Base-by-base conservation (phyloP, 2,888 invertebrate genomes). In the Hyppa rectilinea region DNA sequence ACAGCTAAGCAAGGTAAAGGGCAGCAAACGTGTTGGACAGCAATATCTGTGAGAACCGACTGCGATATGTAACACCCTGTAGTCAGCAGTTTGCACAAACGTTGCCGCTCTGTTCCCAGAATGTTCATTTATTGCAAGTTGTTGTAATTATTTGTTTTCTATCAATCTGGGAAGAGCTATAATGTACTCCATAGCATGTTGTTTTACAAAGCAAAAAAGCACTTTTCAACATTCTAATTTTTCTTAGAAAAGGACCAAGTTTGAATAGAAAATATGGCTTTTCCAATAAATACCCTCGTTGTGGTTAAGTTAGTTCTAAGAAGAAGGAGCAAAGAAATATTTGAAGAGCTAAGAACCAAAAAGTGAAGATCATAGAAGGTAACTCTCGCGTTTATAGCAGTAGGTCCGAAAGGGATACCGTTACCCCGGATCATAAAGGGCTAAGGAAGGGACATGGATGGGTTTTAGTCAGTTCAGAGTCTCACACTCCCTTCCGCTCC, bases 11-110 rank as follows among this genome's bases (percentile, higher is more conserved):
- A 76, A 59, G 29, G 62, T 34, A 50, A 61, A 70, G 60, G 68
- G 56, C 62, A 29, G 12, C 40, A 62, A 74, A 65, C 64, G 49
- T 71, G 36, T 62, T 29, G 20, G 17, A 67, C 84, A 79, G 77
- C 82, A 75, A 81, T 72, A 77, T 72, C 81, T 85, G 85, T 85
- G 85, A 82, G 86, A 85, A 85, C 81, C 63, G 45, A 49, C 12
- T 38, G 63, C 69, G 86, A 85, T 71, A 85, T 75, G 66, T 77
- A 70, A 85, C 84, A 82, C 84, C 81, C 64, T 36, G 23, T 34
- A 47, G 70, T 84, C 82, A 85, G 86, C 86, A 71, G 50, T 75
- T 45, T 70, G 59, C 60, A 75, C 75, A 82, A 80, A 82, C 59
- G 61, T n/a, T 12, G 74, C 78, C 80, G 84, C 76, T n/a, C 52